Evolutionary conservation across 2,888 invertebrate genomes (phyloP).

Genomic region (Calameuta filiformis): DNA sequence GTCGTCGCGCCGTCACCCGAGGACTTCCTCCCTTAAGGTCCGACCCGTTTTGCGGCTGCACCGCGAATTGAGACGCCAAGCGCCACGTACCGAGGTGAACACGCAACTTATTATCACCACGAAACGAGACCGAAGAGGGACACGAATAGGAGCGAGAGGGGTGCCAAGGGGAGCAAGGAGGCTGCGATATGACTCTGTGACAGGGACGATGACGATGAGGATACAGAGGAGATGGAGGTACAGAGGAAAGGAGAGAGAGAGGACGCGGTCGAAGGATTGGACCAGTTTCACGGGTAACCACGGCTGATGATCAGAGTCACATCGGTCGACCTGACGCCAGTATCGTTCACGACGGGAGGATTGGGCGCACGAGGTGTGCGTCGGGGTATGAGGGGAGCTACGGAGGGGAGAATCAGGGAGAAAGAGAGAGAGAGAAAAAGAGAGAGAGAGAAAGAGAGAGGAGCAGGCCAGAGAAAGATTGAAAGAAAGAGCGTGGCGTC

Average conservation of each 20-base stretch:
- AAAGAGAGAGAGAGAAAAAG: conserved; percentile 15
- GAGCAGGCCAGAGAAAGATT: background rate
- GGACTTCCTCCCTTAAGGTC: background rate
- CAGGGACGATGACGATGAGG: conserved; percentile 10
- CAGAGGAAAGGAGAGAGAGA: conserved; percentile 17
- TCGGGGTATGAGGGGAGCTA: conserved; percentile 9
- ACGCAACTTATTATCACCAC: background rate
- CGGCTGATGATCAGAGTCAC: background rate
- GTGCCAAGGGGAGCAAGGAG: background rate
- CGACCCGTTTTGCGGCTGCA: background rate
- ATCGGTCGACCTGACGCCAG: conserved; percentile 6
- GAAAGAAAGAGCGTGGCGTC: background rate
- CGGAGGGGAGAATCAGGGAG: conserved; percentile 16
- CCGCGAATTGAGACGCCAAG: background rate
- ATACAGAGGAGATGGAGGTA: conserved; percentile 12
- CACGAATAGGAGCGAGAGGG: background rate
- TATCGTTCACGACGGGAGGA: conserved; percentile 6
- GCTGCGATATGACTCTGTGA: background rate
- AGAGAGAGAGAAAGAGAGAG: conserved; percentile 11
- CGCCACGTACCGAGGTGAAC: background rate
- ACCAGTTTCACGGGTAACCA: conserved; percentile 1
- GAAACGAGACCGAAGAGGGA: background rate
- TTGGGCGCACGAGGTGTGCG: conserved; percentile 15
- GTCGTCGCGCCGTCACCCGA: background rate
- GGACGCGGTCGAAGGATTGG: conserved; percentile 1